These are phyloP conservation scores for Paratilapia polleni DNA, from an alignment of 2,113 vertebrate genomes.

Conservation along the genomic window DNA sequence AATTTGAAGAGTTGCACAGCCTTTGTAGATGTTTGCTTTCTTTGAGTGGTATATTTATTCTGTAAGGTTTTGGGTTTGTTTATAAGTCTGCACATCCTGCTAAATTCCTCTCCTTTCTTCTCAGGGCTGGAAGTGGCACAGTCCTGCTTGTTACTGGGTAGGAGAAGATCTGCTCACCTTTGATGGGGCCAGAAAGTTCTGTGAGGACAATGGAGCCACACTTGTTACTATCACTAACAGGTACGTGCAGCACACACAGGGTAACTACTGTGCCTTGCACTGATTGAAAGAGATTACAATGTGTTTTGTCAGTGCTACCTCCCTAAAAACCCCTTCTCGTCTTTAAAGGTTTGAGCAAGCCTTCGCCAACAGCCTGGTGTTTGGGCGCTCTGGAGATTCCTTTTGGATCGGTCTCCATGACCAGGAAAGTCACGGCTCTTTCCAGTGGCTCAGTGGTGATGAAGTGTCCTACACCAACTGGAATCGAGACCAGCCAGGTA, in stretches of 20 bases:
- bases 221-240: conserved; percentile 92
- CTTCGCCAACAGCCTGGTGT: conserved; percentile 92
- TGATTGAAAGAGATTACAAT: not conserved
- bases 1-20: not conserved
- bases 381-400: conserved; percentile 84
- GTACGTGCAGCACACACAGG: conserved; percentile 49
- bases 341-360: conserved; percentile 92
- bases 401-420: conserved; percentile 93
- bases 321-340: not conserved
- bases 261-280: not conserved
- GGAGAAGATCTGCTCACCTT: conserved; percentile 88
- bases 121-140: conserved; percentile 98
- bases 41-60: not conserved
- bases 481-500: conserved; percentile 95
- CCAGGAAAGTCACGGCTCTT: conserved; percentile 81
- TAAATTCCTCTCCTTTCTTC: not conserved
- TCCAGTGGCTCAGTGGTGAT: conserved; percentile 90
- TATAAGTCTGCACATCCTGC: not conserved
- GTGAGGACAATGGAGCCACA: conserved; percentile 80
- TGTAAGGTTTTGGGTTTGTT: not conserved
- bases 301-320: not conserved
- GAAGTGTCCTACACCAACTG: conserved; percentile 93
- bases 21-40: not conserved
- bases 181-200: conserved; percentile 85
- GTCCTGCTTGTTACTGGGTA: conserved; percentile 93